Base-by-base conservation (phyloP, 2,797 vertebrate species). In the Gouania willdenowi region DNA sequence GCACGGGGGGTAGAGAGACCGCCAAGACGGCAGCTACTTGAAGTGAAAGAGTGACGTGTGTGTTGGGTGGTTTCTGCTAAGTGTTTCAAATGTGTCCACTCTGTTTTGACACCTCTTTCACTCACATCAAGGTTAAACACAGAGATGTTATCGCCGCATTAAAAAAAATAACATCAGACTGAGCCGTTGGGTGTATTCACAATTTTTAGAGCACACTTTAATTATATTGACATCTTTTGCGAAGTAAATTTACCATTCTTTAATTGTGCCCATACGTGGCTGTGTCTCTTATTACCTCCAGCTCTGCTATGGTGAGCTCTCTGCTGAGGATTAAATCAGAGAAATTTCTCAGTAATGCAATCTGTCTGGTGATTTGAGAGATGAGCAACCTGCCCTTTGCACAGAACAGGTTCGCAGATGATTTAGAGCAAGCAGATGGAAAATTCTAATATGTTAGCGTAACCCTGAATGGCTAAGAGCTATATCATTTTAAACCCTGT, bases 391-490 rank as follows among this genome's bases (percentile, higher is more conserved):
- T 84, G 80, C 78, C 82, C 81, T 86, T 83, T 83, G 71, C 63
- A 77, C 65, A 38, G 66, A 70, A 70, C 61, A 21, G 66, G 72
- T 68, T 66, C 31, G 35, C 44, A 36, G 51, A 75, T 82, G 81
- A 82, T 81, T 87, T 84, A 83, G 53, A 75, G 72, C 77, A 39
- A 81, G 77, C 78, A 79, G 75, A 76, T 81, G 74, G 71, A 75
- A 82, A 78, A 81, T 81, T 81, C 76, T 82, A 80, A 81, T 85
- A 82, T 82, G 84, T 85, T 86, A 78, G 81, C 81, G 77, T 85
- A 85, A 85, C 81, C 83, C 79, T 57, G 61, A 47, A 71, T 57
- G 78, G 75, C 71, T 79, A 77, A 74, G 53, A 82, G 79, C 76
- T 85, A 72, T 84, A 85, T 84, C 70, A 82, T 85, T 77, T 82